phyloP scores from a whole-genome alignment of 2,113 vertebrate genomes.

The Tringa solitaria region DNA sequence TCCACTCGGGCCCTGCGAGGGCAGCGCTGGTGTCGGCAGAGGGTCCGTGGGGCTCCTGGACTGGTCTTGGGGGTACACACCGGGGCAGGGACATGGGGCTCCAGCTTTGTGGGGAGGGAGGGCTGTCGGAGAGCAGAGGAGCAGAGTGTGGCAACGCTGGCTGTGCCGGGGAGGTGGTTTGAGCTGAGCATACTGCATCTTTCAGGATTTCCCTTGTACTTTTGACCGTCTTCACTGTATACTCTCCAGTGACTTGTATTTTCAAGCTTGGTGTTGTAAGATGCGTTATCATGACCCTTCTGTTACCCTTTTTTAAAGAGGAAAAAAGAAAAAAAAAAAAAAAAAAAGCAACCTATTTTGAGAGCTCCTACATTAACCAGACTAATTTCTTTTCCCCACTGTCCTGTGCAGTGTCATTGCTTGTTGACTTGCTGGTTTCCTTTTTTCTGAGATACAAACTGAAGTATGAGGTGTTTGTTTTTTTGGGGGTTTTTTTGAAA shows the following conservation, averaged over 20 bases:
- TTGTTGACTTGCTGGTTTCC: slow-evolving; percentile 66
- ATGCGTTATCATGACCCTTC: not conserved
- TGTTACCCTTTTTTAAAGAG: not conserved
- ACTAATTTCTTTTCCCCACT: not conserved
- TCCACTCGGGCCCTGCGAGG: fast-evolving
- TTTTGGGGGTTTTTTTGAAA: not conserved
- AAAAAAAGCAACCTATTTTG: not conserved
- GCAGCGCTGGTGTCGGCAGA: not conserved
- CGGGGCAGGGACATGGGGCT: no score
- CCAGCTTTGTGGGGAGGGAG: not conserved
- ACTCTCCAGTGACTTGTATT: slow-evolving; percentile 60
- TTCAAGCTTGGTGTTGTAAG: slow-evolving; percentile 68
- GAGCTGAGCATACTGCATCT: slow-evolving; percentile 47
- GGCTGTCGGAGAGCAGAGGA: not conserved
- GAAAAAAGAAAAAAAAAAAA: not conserved
- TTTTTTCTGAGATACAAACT: not conserved
- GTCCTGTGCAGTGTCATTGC: slow-evolving; percentile 7
- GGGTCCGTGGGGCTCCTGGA: no score
- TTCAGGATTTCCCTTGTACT: slow-evolving; percentile 25
- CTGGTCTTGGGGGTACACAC: no score
- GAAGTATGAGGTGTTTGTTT: not conserved
- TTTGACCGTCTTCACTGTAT: slow-evolving; percentile 60
- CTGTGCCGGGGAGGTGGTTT: not conserved
- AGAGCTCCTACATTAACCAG: slow-evolving; percentile 9
- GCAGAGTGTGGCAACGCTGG: not conserved